Conservation (phyloP, 2,113 vertebrate genomes). For the Fulmarus glacialis region DNA sequence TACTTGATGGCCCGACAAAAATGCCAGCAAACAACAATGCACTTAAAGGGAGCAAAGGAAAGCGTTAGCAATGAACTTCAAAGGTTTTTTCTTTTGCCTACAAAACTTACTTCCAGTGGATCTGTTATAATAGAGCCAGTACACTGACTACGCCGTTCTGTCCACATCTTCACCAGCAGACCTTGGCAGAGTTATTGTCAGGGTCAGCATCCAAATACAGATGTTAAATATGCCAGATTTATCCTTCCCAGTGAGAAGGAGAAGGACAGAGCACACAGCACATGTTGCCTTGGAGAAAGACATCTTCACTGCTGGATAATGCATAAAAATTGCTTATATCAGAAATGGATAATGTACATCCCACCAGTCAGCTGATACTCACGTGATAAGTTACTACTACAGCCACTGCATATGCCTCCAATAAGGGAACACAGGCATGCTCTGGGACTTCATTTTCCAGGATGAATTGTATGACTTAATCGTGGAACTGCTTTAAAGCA, state of each 20-base stretch:
- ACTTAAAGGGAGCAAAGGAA: background rate
- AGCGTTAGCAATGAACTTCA: background rate
- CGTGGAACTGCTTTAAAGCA: background rate
- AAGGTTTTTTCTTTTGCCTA: background rate
- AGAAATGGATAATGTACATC: background rate
- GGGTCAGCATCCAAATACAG: background rate
- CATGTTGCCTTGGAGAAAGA: background rate
- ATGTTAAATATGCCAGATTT: background rate
- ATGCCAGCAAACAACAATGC: background rate
- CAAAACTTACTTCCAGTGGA: background rate
- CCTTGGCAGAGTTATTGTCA: background rate
- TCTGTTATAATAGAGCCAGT: background rate
- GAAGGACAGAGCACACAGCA: background rate
- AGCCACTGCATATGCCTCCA: background rate
- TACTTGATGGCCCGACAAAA: background rate
- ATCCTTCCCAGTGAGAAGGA: background rate
- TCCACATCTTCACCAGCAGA: background rate
- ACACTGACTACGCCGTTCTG: background rate
- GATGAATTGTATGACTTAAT: background rate
- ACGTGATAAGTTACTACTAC: fast-evolving
- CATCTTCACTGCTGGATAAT: background rate
- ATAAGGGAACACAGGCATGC: background rate
- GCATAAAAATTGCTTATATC: background rate
- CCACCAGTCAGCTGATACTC: background rate
- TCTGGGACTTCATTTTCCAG: background rate